Evolutionary conservation across 2,888 invertebrate genomes (phyloP).

Genomic region (Tribolium freemani): DNA sequence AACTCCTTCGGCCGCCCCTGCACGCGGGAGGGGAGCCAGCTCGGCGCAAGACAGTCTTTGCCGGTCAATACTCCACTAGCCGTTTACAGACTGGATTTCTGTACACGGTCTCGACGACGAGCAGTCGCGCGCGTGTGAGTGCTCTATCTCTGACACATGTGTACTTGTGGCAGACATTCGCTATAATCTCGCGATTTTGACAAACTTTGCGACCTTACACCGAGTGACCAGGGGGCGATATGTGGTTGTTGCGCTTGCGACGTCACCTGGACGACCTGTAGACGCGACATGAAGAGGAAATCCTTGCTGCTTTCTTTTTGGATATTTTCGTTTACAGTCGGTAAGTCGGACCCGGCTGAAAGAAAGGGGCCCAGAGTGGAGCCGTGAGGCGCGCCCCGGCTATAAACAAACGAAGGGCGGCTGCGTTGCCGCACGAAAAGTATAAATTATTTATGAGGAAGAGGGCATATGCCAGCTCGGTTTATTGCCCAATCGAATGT

Average conservation of each 20-base stretch:
- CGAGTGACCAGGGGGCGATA: constrained; percentile 29
- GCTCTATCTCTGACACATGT: constrained; percentile 40
- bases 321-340: constrained; percentile 57
- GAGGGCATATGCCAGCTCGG: not conserved
- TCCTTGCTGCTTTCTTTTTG: constrained; percentile 52
- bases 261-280: constrained; percentile 45
- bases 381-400: constrained; percentile 12
- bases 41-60: constrained; percentile 55
- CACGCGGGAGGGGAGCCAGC: constrained; percentile 45
- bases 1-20: constrained; percentile 43
- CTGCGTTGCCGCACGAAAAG: constrained; percentile 3
- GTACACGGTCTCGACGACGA: constrained; percentile 32
- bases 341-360: constrained; percentile 47
- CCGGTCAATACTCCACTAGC: constrained; percentile 56
- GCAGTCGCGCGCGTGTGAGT: constrained; percentile 39
- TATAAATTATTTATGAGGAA: not conserved
- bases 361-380: constrained; percentile 5
- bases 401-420: constrained; percentile 14
- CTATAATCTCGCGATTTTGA: not conserved
- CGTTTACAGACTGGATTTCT: constrained; percentile 39
- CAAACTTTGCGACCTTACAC: constrained; percentile 1
- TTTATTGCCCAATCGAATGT: constrained; percentile 7
- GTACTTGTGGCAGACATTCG: constrained; percentile 29
- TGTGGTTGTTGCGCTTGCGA: constrained; percentile 43
- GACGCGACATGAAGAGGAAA: constrained; percentile 46